Conservation (phyloP, 2,113 vertebrate species). For the Anseranas semipalmata region DNA sequence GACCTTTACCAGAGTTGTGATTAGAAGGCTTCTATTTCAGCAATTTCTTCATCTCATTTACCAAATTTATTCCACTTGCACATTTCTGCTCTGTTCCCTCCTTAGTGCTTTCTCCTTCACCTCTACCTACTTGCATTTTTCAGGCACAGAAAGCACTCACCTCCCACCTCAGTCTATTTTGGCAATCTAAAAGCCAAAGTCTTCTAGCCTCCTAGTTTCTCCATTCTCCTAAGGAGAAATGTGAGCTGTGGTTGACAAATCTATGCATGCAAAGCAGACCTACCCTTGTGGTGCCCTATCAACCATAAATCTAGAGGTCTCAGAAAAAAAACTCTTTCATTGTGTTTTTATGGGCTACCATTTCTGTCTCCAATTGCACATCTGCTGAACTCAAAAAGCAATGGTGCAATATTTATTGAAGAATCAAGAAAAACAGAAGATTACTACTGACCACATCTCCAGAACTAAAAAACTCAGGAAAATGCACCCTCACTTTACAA, state of each 20-base stretch:
- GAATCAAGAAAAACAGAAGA: not conserved
- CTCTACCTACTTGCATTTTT: not conserved
- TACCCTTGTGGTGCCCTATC: not conserved
- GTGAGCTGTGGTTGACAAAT: not conserved
- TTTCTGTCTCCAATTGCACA: not conserved
- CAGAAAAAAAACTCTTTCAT: not conserved
- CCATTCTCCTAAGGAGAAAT: not conserved
- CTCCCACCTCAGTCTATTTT: not conserved
- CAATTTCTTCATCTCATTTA: not conserved
- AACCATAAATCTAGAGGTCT: not conserved
- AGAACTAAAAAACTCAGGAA: not conserved
- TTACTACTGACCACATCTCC: not conserved
- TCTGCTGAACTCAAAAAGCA: not conserved
- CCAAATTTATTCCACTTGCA: not conserved
- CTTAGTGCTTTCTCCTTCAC: not conserved
- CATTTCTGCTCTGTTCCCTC: not conserved
- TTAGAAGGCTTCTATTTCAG: not conserved
- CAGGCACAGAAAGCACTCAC: not conserved
- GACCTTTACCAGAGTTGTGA: not conserved
- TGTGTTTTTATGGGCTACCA: not conserved
- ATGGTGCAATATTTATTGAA: not conserved
- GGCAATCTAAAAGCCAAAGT: not conserved
- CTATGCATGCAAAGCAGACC: not conserved
- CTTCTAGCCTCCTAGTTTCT: not conserved
- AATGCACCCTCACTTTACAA: not conserved